A percentile compares a stretch with the other conserved stretches of the same genome.
Evolutionary conservation across 2,888 invertebrate genomes (phyloP).

Genomic region (Drosophila algonquin): DNA sequence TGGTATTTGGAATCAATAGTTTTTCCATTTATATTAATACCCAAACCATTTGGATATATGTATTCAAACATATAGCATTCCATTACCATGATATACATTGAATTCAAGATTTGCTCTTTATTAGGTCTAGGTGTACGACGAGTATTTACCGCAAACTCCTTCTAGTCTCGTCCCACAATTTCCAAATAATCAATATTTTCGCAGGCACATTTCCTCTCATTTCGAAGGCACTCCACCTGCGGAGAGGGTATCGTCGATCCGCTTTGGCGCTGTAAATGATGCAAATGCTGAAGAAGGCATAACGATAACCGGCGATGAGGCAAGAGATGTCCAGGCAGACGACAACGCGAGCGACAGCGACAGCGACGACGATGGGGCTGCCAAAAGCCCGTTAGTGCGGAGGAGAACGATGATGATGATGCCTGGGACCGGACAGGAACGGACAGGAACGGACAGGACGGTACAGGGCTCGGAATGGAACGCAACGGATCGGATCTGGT

Average conservation of each 20-base stretch:
- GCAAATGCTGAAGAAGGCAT: constrained; percentile 69
- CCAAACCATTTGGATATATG: too few relatives aligned
- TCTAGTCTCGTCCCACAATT: background rate
- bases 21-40: background rate
- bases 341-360: constrained; percentile 47
- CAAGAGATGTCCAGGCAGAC: constrained; percentile 16
- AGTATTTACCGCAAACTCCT: background rate
- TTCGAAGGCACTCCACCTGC: background rate
- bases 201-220: background rate
- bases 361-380: constrained; percentile 50
- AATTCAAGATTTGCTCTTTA: too few relatives aligned
- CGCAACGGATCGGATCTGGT: background rate
- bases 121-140: too few relatives aligned
- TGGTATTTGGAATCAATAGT: too few relatives aligned
- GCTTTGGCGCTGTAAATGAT: constrained; percentile 32
- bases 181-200: background rate
- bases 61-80: too few relatives aligned
- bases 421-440: background rate
- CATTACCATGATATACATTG: too few relatives aligned
- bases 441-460: constrained; percentile 2
- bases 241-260: constrained; percentile 16
- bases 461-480: background rate
- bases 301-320: constrained; percentile 40
- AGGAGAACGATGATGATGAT: constrained; percentile 26
- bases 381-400: constrained; percentile 68